Conservation (phyloP, 1,140 invertebrate species). For the Drosophila pseudoobscura region DNA sequence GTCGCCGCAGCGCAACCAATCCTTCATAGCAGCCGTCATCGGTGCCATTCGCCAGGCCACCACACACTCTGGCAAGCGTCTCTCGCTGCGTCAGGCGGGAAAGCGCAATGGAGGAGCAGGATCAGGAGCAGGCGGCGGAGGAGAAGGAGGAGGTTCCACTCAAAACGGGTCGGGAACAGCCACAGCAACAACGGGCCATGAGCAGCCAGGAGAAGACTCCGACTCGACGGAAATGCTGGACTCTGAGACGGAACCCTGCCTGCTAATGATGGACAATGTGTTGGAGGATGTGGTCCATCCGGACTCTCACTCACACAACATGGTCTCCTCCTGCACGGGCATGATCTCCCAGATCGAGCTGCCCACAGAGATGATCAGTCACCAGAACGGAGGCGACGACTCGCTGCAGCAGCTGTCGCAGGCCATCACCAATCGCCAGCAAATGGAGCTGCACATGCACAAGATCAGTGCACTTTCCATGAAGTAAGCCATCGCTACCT, state of each 20-base stretch:
- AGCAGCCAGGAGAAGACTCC: constrained; percentile 71
- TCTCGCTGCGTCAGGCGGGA: constrained; percentile 60
- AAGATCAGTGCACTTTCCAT: constrained; percentile 62
- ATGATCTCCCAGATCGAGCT: constrained; percentile 82
- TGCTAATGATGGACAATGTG: constrained; percentile 89
- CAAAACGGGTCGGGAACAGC: constrained; percentile 7
- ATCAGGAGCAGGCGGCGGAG: neutral
- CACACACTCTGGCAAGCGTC: constrained; percentile 70
- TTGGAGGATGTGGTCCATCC: constrained; percentile 87
- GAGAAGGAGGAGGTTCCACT: constrained; percentile 16
- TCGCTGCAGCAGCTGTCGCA: constrained; percentile 88
- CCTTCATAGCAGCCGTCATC: constrained; percentile 88
- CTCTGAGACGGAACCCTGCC: constrained; percentile 90
- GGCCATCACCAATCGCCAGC: constrained; percentile 86
- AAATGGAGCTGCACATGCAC: constrained; percentile 79
- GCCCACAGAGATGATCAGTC: constrained; percentile 73
- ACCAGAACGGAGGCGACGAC: constrained; percentile 84
- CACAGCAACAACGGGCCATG: constrained; percentile 26
- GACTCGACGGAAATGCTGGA: constrained; percentile 89
- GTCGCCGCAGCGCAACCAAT: constrained; percentile 86
- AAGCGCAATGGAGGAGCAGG: constrained; percentile 45
- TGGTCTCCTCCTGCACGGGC: constrained; percentile 85
- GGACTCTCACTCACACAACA: constrained; percentile 88
- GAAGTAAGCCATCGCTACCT: constrained; percentile 44
- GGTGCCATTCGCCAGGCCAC: constrained; percentile 88